Percentiles rank a stretch among this genome's conserved stretches.
Evolutionary conservation across 2,888 invertebrate genomes (phyloP).

Genomic region (Nephrotoma flavescens): DNA sequence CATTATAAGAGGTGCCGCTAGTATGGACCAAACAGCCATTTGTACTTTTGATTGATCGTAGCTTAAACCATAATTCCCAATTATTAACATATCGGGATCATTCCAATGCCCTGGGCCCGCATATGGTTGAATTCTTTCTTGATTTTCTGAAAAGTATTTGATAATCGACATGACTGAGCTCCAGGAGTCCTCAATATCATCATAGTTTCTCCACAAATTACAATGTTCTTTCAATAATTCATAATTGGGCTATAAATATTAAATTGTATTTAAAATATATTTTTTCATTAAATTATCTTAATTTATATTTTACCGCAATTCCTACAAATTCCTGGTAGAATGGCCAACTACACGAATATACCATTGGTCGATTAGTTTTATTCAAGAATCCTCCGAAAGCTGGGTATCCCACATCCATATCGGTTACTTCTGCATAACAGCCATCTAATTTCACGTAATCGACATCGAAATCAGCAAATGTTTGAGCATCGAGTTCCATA

Average conservation of each 20-base stretch:
- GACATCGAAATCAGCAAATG: slow-evolving; percentile 63
- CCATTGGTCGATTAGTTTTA: slow-evolving; percentile 57
- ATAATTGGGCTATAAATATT: slow-evolving; percentile 37
- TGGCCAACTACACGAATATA: slow-evolving; percentile 72
- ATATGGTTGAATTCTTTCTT: slow-evolving; percentile 40
- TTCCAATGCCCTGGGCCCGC: slow-evolving; percentile 56
- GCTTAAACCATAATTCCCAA: slow-evolving; percentile 48
- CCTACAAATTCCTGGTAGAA: slow-evolving; percentile 47
- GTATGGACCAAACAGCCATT: slow-evolving; percentile 59
- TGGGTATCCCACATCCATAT: slow-evolving; percentile 50
- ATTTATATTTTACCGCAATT: slow-evolving; percentile 28
- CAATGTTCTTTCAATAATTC: slow-evolving; percentile 38
- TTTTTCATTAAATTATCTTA: slow-evolving; percentile 4
- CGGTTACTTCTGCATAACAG: slow-evolving; percentile 46
- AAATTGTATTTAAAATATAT: slow-evolving; percentile 1
- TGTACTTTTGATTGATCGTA: slow-evolving; percentile 52
- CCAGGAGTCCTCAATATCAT: slow-evolving; percentile 49
- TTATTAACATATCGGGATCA: slow-evolving; percentile 52
- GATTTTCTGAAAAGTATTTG: slow-evolving; percentile 44
- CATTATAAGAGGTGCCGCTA: slow-evolving; percentile 58
- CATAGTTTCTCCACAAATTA: slow-evolving; percentile 53
- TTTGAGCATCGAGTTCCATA: slow-evolving; percentile 50
- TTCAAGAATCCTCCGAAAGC: slow-evolving; percentile 53
- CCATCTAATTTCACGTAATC: slow-evolving; percentile 73
- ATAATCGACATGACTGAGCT: slow-evolving; percentile 38